Evolutionary conservation across 2,113 vertebrate species (phyloP).

Genomic region (Calidris pygmaea): DNA sequence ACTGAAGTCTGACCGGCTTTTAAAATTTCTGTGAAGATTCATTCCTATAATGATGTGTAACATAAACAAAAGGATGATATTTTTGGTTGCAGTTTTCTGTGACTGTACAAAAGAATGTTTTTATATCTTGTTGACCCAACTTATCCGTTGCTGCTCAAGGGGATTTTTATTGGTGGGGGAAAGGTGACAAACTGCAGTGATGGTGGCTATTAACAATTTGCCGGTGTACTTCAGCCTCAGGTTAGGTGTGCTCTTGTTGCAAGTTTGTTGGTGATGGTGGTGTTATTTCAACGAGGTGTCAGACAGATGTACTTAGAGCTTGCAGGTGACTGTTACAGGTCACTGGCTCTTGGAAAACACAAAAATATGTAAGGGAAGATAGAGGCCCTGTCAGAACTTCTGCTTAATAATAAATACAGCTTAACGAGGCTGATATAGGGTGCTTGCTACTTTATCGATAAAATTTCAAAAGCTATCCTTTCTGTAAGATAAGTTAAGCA

Average conservation of each 20-base stretch:
- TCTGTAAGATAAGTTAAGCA: background rate
- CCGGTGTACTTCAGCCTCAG: background rate
- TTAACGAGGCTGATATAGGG: background rate
- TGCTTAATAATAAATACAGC: background rate
- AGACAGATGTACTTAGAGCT: background rate
- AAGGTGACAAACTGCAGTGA: background rate
- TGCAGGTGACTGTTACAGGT: background rate
- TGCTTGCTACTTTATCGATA: background rate
- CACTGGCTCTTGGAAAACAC: background rate
- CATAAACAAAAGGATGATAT: background rate
- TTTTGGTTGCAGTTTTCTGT: background rate
- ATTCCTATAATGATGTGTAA: background rate
- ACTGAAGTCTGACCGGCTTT: background rate
- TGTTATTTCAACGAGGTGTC: background rate
- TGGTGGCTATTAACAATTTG: background rate
- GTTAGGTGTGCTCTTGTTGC: background rate
- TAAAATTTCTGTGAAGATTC: background rate
- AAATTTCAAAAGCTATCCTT: background rate
- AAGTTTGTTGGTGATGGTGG: background rate
- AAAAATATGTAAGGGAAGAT: background rate
- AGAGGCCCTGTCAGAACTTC: background rate
- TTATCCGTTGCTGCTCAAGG: background rate
- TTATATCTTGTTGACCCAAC: background rate
- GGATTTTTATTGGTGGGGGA: background rate
- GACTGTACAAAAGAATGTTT: background rate